Evolutionary conservation across 2,888 invertebrate species (phyloP), one percentile per base, ranked within the genome.

Genomic region (Conus canariensis): DNA sequence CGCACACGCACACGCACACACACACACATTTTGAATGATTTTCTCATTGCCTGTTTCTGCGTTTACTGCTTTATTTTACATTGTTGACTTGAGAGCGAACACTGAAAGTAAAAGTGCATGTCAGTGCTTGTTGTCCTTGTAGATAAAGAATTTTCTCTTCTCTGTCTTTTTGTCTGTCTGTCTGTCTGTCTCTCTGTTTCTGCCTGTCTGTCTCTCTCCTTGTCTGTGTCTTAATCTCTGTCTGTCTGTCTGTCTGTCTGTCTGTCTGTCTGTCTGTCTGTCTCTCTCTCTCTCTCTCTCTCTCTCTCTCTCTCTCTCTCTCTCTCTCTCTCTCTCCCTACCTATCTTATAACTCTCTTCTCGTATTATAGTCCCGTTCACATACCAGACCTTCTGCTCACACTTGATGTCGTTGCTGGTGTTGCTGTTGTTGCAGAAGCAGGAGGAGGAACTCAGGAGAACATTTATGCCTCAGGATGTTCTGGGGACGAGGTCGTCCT

Each of bases 381-480:
- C 10, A 64, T 16, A 16, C 12, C 5, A 16, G 60, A 64, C 16
- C 60, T 16, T 64, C 12, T 64, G 1, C 12, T 64, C 60, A 16
- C 16, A 14, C 60, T 64, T 64, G 5, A 14, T 64, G 7, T 6
- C 60, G 60, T 64, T 64, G 60, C 16, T 60, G 60, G 1, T 64
- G 60, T 64, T 64, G 60, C 16, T 70, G n/a, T 70, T 16, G 16
- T 70, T 70, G 16, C 19, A 22, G 70, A 22, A 8, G 92, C 80
- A 19, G 88, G 59, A 14, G 77, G 83, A 1, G 85, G 89, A 1
- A 90, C 80, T 45, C 90, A 90, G 83, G 93, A 94, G 87, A 94
- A 94, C 91, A 94, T 94, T 80, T 94, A 93, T 88, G 93, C 93
- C 9, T 95, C 94, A 82, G 94, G 94, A 0, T 95, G 95, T 77